Evolutionary conservation across 2,888 invertebrate species (phyloP).

Genomic region (Nephrotoma appendiculata): DNA sequence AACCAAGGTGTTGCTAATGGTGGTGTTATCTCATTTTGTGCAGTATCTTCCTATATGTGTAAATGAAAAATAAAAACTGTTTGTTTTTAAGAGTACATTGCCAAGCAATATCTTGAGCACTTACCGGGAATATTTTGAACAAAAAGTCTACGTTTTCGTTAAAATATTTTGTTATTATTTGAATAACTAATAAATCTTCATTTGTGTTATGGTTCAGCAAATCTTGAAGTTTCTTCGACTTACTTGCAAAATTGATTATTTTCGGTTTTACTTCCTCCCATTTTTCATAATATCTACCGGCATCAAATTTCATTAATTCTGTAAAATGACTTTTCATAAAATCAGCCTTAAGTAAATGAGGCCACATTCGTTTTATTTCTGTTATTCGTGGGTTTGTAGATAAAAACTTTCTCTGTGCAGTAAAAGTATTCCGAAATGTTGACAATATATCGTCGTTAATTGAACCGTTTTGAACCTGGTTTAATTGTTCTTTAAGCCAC

Average conservation of each 20-base stretch:
- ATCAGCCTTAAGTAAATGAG: background rate
- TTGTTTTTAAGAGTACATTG: too few relatives aligned
- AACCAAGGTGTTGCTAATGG: too few relatives aligned
- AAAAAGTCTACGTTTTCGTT: background rate
- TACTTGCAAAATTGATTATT: background rate
- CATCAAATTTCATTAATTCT: background rate
- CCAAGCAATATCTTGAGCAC: background rate
- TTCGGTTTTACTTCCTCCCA: background rate
- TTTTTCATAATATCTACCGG: background rate
- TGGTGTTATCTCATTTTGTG: too few relatives aligned
- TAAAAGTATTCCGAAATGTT: background rate
- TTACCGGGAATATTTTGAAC: background rate
- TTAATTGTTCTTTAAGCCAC: background rate
- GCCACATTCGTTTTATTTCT: background rate
- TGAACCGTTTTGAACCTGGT: background rate
- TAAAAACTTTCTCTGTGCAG: background rate
- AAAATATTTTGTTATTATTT: background rate
- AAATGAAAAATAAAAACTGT: too few relatives aligned
- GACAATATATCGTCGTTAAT: background rate
- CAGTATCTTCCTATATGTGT: too few relatives aligned
- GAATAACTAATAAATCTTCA: background rate
- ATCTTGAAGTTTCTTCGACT: background rate
- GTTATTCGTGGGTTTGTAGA: background rate
- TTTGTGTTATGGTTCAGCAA: background rate
- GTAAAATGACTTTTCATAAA: background rate